A percentile compares a stretch with the other conserved stretches of the same genome.
phyloP scores from a whole-genome alignment of 2,797 vertebrate genomes.

The Onychomys torridus region DNA sequence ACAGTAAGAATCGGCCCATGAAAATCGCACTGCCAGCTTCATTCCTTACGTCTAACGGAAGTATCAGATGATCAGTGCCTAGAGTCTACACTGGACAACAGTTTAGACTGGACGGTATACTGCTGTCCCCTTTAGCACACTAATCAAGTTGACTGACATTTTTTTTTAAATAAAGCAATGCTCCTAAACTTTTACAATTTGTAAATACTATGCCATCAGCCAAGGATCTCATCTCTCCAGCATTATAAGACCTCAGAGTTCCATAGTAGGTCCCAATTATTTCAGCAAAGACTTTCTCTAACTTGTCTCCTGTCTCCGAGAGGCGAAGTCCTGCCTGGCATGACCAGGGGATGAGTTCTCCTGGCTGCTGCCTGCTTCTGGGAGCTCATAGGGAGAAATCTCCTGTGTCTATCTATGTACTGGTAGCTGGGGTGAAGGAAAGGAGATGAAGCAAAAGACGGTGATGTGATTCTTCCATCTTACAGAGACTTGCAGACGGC shows the following conservation, averaged over 20 bases:
- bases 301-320: slow-evolving; percentile 29
- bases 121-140: slow-evolving; percentile 40
- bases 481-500: slow-evolving; percentile 1
- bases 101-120: slow-evolving; percentile 59
- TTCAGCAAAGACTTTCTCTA: slow-evolving; percentile 60
- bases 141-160: slow-evolving; percentile 50
- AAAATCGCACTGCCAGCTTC: slow-evolving; percentile 83
- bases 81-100: slow-evolving; percentile 74
- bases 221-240: slow-evolving; percentile 79
- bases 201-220: slow-evolving; percentile 75
- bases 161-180: slow-evolving; percentile 34
- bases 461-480: slow-evolving; percentile 9
- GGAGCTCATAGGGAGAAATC: neutral
- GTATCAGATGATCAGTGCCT: slow-evolving; percentile 71
- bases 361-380: neutral
- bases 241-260: slow-evolving; percentile 74
- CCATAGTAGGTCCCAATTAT: slow-evolving; percentile 79
- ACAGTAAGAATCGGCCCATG: slow-evolving; percentile 82
- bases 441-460: neutral
- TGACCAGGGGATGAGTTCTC: slow-evolving; percentile 22
- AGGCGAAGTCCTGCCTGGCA: slow-evolving; percentile 21
- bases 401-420: neutral
- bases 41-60: slow-evolving; percentile 83
- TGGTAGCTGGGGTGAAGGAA: neutral
- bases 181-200: slow-evolving; percentile 79